Evolutionary conservation across 2,797 vertebrate genomes (phyloP), one percentile per base, ranked within the genome.

Genomic region (Tympanoctomys barrerae): DNA sequence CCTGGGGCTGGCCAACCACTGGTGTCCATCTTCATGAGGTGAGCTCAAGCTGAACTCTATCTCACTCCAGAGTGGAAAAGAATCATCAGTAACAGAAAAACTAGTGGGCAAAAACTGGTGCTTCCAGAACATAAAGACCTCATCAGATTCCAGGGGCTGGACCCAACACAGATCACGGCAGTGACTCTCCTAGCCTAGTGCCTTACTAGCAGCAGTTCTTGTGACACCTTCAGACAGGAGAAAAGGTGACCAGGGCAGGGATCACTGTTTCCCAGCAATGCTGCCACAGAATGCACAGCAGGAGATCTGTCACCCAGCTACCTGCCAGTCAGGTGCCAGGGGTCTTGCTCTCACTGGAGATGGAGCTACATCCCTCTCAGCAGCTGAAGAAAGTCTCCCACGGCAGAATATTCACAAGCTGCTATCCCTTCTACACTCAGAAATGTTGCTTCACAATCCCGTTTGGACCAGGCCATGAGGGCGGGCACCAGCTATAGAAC

Each of bases 101-200:
- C 54, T 81, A 92, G 96, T 75, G 89, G 82, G 78, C 87, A 91
- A 83, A 95, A 91, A 93, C 73, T 75, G 42, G n/a, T 49, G 64
- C 31, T 61, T 82, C n/a, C 77, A 59, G 70, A 49, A 77, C 81
- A 54, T 24, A 36, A 62, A 91, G 79, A 89, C 83, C 92, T 94
- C 88, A 89, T 95, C 89, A 83, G 71, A 88, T 85, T 82, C 61
- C 9, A 61, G 82, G 82, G 73, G 88, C 62, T 39, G 90, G 36
- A 36, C 14, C 11, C 28, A 39, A 94, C 83, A 90, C 39, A 87
- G 82, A 79, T 28, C 2, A 61, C 42, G 73, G 87, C 79, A 90
- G 85, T 54, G 59, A 90, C 77, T 94, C 81, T 49, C 14, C 4
- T 10, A 19, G 90, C 80, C 91, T 80, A 64, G 8, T 1, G 14